Evolutionary conservation across 1,140 invertebrate genomes (phyloP), one percentile per base, ranked within the genome.

Genomic region (Drosophila pruinosa): DNA sequence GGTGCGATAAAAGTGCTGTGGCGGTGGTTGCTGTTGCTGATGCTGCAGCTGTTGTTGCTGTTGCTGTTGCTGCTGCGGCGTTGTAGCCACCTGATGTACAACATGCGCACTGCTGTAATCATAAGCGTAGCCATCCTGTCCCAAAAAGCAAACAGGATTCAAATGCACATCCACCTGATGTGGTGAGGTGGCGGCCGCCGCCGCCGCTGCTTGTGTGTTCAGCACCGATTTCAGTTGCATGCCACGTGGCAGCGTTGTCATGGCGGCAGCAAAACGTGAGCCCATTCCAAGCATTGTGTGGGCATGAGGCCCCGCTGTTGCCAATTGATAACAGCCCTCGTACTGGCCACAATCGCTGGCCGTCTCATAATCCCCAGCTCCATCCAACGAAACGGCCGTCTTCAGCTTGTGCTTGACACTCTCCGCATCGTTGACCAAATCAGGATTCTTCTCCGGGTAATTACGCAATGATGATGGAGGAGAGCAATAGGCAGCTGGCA

Each of bases 401-500:
- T 94, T 93, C 59, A 93, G 92, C 75, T 94, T 94, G 77, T 94
- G 94, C 72, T 93, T 94, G 14, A 94, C 93, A 64, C 93, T 94
- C 90, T 95, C 94, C 17, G 94, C 94, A 81, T 95, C 95, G 90
- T 95, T 95, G 89, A 96, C 95, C 78, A 96, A 91, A 91, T 96
- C 95, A 12, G 95, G 95, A 91, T 95, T 95, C 89, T 94, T 94
- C 77, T 95, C 95, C 43, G 92, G 91, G 85, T 94, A 94, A 74
- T 92, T 93, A 78, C 92, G 91, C 81, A 93, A 59, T 39, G 91
- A 65, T 12, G 85, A 75, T 17, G 91, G 89, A 0, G 91, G 89
- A 0, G 91, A 85, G n/a, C 89, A 91, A 68, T 89, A 75, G 21
- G 88, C 88, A 0, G 85, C 75, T 0, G 76, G 67, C 59, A 85